These are phyloP conservation scores for Neelides folsomi DNA, from an alignment of 2,888 invertebrate genomes.

Conservation along the genomic window DNA sequence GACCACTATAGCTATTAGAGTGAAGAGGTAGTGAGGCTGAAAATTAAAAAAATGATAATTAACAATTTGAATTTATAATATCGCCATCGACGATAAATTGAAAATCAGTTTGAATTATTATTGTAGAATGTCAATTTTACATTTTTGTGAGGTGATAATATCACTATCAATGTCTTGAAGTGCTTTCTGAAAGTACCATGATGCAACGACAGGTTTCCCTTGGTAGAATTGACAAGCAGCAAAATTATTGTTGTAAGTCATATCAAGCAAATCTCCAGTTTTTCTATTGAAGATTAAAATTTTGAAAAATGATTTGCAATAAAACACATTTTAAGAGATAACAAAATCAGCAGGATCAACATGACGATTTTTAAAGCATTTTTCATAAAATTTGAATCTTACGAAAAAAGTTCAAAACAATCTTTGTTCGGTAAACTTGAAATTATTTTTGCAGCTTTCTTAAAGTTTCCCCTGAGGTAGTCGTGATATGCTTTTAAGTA, in stretches of 20 bases:
- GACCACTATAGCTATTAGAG: slow-evolving; percentile 46
- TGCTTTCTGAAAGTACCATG: slow-evolving; percentile 65
- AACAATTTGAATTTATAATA: slow-evolving; percentile 3
- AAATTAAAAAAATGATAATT: slow-evolving; percentile 2
- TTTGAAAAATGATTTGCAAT: slow-evolving; percentile 3
- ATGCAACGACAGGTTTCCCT: slow-evolving; percentile 65
- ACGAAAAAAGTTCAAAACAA: slow-evolving; percentile 9
- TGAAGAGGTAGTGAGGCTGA: slow-evolving; percentile 46
- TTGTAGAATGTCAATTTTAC: slow-evolving; percentile 2
- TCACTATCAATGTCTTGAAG: slow-evolving; percentile 52
- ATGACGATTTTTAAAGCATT: too few relatives aligned
- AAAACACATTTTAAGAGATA: too few relatives aligned
- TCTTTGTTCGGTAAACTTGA: slow-evolving; percentile 29
- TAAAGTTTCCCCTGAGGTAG: slow-evolving; percentile 50
- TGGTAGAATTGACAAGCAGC: slow-evolving; percentile 67
- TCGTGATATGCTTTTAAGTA: slow-evolving; percentile 52
- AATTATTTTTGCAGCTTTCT: slow-evolving; percentile 49
- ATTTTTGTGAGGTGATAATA: slow-evolving; percentile 5
- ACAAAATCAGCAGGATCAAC: too few relatives aligned
- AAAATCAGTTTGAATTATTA: not conserved
- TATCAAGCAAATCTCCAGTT: slow-evolving; percentile 48
- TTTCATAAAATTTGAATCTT: too few relatives aligned
- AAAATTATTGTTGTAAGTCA: slow-evolving; percentile 65
- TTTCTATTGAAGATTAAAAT: slow-evolving; percentile 39
- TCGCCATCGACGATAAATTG: not conserved